Percentiles rank a stretch among this genome's conserved stretches.
Evolutionary conservation across 2,113 vertebrate species (phyloP).

Genomic region (Diphyllodes magnificus): DNA sequence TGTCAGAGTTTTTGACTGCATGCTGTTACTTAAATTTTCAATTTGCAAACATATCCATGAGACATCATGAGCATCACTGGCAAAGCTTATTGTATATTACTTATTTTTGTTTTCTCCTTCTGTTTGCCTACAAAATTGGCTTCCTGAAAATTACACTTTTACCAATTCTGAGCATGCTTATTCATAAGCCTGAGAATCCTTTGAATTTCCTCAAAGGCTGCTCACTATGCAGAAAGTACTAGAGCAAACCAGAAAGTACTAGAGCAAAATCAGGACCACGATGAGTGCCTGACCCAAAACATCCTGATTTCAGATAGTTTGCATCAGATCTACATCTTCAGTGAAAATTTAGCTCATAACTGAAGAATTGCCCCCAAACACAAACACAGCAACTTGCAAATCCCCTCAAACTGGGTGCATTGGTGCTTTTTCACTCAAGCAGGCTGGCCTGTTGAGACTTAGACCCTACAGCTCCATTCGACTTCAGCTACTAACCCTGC

Average conservation of each 20-base stretch:
- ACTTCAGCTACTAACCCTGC: not conserved
- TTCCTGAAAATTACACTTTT: not conserved
- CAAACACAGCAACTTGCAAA: not conserved
- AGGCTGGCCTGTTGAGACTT: not conserved
- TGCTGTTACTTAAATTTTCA: not conserved
- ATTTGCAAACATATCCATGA: not conserved
- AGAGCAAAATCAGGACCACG: not conserved
- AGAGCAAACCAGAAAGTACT: not conserved
- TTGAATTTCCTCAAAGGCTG: not conserved
- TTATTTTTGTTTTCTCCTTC: not conserved
- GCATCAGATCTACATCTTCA: not conserved
- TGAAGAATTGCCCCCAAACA: not conserved
- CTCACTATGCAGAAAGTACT: not conserved
- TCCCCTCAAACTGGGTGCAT: rapidly evolving
- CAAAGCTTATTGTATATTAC: not conserved
- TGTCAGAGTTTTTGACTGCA: not conserved
- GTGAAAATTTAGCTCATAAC: not conserved
- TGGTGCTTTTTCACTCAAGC: not conserved
- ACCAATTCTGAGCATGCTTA: not conserved
- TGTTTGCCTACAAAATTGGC: not conserved
- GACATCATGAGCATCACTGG: not conserved
- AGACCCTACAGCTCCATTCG: not conserved
- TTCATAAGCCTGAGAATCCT: not conserved
- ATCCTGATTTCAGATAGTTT: not conserved
- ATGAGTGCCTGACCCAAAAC: not conserved